Percentiles rank a stretch among this genome's conserved stretches.
Conservation (phyloP, 2,888 invertebrate genomes). For the Oxycera nigricornis region DNA sequence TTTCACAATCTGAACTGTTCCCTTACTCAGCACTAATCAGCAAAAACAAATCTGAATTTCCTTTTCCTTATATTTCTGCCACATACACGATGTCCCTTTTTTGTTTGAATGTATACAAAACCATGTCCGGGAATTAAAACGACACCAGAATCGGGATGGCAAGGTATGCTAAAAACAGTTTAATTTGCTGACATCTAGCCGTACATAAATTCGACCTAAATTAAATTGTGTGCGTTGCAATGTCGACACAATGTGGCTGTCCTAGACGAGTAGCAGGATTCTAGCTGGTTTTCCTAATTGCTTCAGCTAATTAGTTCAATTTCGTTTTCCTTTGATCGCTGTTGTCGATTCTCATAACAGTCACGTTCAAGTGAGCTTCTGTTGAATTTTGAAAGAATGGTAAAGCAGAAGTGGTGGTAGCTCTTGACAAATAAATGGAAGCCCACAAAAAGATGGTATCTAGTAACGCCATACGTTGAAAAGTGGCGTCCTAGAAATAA, state of each 20-base stretch:
- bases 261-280: neutral
- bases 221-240: conserved; percentile 32
- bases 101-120: too few relatives aligned
- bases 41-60: too few relatives aligned
- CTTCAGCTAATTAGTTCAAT: conserved; percentile 44
- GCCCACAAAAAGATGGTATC: neutral
- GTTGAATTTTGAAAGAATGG: conserved; percentile 9
- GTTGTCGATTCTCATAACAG: conserved; percentile 38
- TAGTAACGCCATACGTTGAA: neutral
- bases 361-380: conserved; percentile 39
- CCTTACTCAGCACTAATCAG: too few relatives aligned
- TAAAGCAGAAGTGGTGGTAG: neutral
- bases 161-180: conserved; percentile 5
- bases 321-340: conserved; percentile 40
- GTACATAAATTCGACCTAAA: conserved; percentile 32
- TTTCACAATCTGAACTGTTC: too few relatives aligned
- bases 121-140: neutral
- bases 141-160: neutral
- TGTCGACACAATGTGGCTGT: neutral
- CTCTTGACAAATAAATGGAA: neutral
- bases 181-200: conserved; percentile 30
- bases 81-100: too few relatives aligned
- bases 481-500: neutral
- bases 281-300: conserved; percentile 41
- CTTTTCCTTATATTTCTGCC: too few relatives aligned